These are phyloP conservation scores for Oryzias woworae DNA, from an alignment of 2,113 vertebrate genomes.

Conservation along the genomic window DNA sequence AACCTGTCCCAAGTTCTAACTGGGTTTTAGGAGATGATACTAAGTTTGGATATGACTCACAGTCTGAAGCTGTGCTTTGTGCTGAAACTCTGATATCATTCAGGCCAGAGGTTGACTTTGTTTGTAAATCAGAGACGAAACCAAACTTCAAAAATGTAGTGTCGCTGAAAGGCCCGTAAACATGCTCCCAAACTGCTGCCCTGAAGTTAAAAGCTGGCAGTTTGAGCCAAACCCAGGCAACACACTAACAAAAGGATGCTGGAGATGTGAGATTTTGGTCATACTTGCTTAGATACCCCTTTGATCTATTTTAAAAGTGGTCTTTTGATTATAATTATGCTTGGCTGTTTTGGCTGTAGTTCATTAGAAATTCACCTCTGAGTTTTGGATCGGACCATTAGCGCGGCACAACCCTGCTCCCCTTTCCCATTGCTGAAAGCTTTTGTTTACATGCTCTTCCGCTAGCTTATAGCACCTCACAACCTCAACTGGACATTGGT, in stretches of 20 bases:
- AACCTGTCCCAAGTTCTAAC: slow-evolving; percentile 61
- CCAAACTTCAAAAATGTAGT: slow-evolving; percentile 26
- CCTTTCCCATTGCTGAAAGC: too few relatives aligned
- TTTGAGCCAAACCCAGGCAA: neutral
- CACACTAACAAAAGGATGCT: slow-evolving; percentile 5
- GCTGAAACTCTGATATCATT: slow-evolving; percentile 46
- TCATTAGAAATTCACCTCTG: too few relatives aligned
- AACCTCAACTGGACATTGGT: too few relatives aligned
- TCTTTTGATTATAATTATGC: too few relatives aligned
- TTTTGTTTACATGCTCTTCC: too few relatives aligned
- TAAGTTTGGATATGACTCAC: slow-evolving; percentile 77
- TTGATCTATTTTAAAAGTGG: too few relatives aligned
- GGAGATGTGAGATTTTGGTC: neutral
- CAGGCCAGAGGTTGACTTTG: slow-evolving; percentile 34
- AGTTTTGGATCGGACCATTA: too few relatives aligned
- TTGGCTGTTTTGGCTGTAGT: too few relatives aligned
- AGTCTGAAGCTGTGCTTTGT: slow-evolving; percentile 65
- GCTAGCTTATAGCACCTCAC: too few relatives aligned
- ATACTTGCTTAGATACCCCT: neutral
- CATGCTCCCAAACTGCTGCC: neutral
- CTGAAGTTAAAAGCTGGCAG: neutral
- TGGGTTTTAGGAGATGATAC: slow-evolving; percentile 68
- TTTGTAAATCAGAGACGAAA: slow-evolving; percentile 25
- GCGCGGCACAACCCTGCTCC: too few relatives aligned
- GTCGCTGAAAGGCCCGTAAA: slow-evolving; percentile 16